A percentile compares a stretch with the other conserved stretches of the same genome.
phyloP scores from a whole-genome alignment of 1,140 invertebrate genomes.

The Saxidomus purpurata region DNA sequence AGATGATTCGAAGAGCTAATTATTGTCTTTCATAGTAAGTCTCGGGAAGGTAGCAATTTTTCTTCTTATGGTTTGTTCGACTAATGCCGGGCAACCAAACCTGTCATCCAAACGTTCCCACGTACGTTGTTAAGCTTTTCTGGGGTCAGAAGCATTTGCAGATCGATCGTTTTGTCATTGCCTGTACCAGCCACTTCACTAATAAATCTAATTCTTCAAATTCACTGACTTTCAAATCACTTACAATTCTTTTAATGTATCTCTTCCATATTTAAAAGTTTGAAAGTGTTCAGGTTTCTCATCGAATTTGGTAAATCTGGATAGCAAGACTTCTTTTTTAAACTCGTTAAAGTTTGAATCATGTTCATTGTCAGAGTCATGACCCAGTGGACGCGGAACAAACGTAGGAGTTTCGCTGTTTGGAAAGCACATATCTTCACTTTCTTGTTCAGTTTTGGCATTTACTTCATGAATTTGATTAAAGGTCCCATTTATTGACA shows the following conservation, averaged over 20 bases:
- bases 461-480: too few species aligned
- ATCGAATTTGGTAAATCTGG: conserved; percentile 5
- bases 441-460: too few species aligned
- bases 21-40: conserved; percentile 47
- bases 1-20: conserved; percentile 27
- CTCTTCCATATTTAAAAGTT: conserved; percentile 42
- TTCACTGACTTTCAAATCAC: conserved; percentile 9
- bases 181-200: conserved; percentile 56
- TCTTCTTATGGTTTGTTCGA: conserved; percentile 23
- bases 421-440: too few species aligned
- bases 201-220: conserved; percentile 60
- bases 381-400: not conserved
- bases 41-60: conserved; percentile 36
- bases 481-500: too few species aligned
- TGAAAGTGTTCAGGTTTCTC: conserved; percentile 16
- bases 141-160: not conserved
- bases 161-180: conserved; percentile 21
- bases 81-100: conserved; percentile 47
- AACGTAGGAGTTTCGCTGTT: too few species aligned
- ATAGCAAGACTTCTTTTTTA: conserved; percentile 45
- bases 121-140: not conserved
- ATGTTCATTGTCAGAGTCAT: not conserved
- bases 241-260: conserved; percentile 19
- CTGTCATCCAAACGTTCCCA: conserved; percentile 57
- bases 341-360: not conserved